A percentile compares a stretch with the other conserved stretches of the same genome.
Evolutionary conservation across 2,797 vertebrate species (phyloP).

Genomic region (Varecia variegata): DNA sequence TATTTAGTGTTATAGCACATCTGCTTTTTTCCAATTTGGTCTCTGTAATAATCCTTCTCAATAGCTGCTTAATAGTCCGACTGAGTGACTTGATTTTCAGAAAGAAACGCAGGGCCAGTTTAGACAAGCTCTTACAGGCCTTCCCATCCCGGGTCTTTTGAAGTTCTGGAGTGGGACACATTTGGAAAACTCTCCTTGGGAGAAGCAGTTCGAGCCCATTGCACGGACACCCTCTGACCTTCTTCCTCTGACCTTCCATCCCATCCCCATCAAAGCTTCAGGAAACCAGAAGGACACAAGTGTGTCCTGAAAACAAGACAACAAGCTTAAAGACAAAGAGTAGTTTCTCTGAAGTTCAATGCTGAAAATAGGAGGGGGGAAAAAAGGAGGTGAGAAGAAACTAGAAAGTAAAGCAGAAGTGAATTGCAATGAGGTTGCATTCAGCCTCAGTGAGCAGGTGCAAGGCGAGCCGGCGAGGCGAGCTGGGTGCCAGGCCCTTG

Average conservation of each 20-base stretch:
- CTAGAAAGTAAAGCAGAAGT: not conserved
- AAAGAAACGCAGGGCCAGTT: not conserved
- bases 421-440: not conserved
- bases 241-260: not conserved
- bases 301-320: conserved; percentile 11
- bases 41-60: not conserved
- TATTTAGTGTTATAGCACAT: not conserved
- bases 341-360: not conserved
- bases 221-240: not conserved
- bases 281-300: not conserved
- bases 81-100: not conserved
- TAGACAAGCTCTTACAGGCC: not conserved
- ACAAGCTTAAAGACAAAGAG: not conserved
- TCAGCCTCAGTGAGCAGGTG: not conserved
- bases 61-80: not conserved
- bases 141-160: not conserved
- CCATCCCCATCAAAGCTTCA: not conserved
- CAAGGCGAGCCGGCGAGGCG: not conserved
- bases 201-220: not conserved
- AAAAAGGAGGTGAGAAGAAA: not conserved
- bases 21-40: not conserved
- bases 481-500: not conserved
- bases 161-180: not conserved
- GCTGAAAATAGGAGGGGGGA: not conserved
- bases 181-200: not conserved